A percentile compares a stretch with the other conserved stretches of the same genome.
These are phyloP conservation scores for Palaemon carinicauda DNA, from an alignment of 1,140 invertebrate genomes.

Conservation along the genomic window DNA sequence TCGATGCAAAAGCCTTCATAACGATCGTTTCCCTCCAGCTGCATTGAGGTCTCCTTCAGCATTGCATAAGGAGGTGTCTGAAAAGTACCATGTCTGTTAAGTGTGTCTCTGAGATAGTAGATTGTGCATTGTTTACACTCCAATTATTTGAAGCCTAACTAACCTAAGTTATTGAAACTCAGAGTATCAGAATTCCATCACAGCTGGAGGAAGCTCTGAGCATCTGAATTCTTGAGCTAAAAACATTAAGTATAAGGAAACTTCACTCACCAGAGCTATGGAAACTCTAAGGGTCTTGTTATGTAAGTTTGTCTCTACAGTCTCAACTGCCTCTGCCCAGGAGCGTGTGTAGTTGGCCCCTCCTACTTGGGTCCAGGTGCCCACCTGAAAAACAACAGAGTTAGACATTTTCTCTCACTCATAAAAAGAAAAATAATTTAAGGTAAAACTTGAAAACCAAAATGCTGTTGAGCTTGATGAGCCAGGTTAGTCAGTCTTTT, in stretches of 20 bases:
- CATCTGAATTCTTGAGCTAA: too few species aligned
- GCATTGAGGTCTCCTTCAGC: conserved; percentile 49
- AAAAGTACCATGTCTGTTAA: too few species aligned
- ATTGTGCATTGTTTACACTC: too few species aligned
- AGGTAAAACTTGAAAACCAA: too few species aligned
- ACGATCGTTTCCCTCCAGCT: conserved; percentile 73
- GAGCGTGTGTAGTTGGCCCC: conserved; percentile 91
- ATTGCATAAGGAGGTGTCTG: conserved; percentile 63
- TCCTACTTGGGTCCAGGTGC: conserved; percentile 86
- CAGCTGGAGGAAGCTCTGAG: too few species aligned
- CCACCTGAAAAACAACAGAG: conserved; percentile 65
- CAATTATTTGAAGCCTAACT: too few species aligned
- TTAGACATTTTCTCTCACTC: neutral
- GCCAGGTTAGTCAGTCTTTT: too few species aligned
- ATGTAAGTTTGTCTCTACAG: conserved; percentile 85
- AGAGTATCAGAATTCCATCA: too few species aligned
- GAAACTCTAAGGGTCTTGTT: conserved; percentile 93
- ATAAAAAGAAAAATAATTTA: too few species aligned
- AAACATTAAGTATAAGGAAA: conserved; percentile 7
- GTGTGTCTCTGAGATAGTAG: neutral
- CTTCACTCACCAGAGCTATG: conserved; percentile 82
- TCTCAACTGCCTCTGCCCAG: conserved; percentile 81
- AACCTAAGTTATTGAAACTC: too few species aligned
- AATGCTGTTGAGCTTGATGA: too few species aligned
- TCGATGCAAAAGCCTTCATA: conserved; percentile 89